Base-by-base conservation (phyloP, 1,140 invertebrate genomes). In the Nilaparvata lugens region DNA sequence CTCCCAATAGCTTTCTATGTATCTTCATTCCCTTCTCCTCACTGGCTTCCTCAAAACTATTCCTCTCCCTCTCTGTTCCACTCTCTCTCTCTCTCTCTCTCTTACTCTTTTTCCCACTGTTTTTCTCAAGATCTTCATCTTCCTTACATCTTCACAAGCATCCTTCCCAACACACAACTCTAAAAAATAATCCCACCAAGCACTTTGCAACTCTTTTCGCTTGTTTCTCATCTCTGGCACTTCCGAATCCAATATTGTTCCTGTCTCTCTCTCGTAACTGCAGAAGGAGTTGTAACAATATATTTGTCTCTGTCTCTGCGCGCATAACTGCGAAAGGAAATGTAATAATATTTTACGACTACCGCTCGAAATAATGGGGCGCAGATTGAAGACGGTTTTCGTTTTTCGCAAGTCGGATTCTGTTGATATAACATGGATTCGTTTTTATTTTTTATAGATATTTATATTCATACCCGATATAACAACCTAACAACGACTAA, bases 211-310 rank as follows among this genome's bases (percentile, higher is more conserved):
- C n/a, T n/a, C n/a, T n/a, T n/a, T n/a, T n/a, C n/a, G n/a, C n/a
- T n/a, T n/a, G n/a, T n/a, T n/a, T n/a, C n/a, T n/a, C 25, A 3
- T 28, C 31, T 35, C 7, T 6, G 2, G 7, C 9, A 35, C 31
- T 35, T 35, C 7, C 31, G 31, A 35, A 35, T 35, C 4, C 31
- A 35, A 35, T 35, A 35, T 35, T 35, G 7, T 35, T 11, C 13
- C 31, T 35, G 31, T 35, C 31, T 35, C 31, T 11, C 16, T 14
- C 31, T n/a, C 13, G 9, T 67, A 63, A 63, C 65, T 63, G 62
- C 66, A 43, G 61, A 62, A 52, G 64, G 56, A 57, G 56, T 64
- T 60, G 56, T 65, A 65, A 64, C 60, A 60, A 67, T 63, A 63
- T 65, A 56, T 66, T 21, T n/a, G n/a, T n/a, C n/a, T n/a, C n/a